Percentiles rank a stretch among this genome's conserved stretches.
Conservation (phyloP, 2,113 vertebrate genomes). For the Lanius collurio region DNA sequence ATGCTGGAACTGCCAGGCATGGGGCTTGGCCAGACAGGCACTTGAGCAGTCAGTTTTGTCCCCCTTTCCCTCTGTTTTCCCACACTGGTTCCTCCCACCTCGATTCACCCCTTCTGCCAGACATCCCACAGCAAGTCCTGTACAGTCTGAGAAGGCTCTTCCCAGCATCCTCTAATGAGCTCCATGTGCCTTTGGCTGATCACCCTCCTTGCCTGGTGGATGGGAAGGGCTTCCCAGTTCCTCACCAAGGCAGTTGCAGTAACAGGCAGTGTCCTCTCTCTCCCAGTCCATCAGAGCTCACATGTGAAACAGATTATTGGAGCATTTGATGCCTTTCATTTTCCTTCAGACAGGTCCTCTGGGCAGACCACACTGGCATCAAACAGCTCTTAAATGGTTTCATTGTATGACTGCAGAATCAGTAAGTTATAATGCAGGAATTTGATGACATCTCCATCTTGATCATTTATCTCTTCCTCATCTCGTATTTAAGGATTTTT, state of each 20-base stretch:
- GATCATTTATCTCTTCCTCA: background rate
- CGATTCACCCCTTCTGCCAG: background rate
- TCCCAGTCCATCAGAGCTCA: background rate
- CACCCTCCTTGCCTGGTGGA: background rate
- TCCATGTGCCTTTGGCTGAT: background rate
- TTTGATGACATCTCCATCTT: background rate
- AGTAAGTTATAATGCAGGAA: background rate
- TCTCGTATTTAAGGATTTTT: background rate
- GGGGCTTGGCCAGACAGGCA: background rate
- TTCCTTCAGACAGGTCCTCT: background rate
- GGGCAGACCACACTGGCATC: accelerated
- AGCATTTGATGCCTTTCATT: background rate
- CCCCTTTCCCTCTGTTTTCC: background rate
- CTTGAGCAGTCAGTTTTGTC: background rate
- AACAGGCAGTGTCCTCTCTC: background rate
- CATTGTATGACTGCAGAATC: background rate
- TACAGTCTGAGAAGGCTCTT: background rate
- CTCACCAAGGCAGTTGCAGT: background rate
- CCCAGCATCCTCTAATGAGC: background rate
- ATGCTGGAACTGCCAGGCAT: accelerated
- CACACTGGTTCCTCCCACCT: background rate
- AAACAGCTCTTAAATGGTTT: background rate
- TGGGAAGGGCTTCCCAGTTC: background rate
- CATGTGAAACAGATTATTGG: background rate
- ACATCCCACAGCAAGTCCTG: background rate